Base-by-base conservation (phyloP, 2,113 vertebrate genomes). In the Xenopus laevis region DNA sequence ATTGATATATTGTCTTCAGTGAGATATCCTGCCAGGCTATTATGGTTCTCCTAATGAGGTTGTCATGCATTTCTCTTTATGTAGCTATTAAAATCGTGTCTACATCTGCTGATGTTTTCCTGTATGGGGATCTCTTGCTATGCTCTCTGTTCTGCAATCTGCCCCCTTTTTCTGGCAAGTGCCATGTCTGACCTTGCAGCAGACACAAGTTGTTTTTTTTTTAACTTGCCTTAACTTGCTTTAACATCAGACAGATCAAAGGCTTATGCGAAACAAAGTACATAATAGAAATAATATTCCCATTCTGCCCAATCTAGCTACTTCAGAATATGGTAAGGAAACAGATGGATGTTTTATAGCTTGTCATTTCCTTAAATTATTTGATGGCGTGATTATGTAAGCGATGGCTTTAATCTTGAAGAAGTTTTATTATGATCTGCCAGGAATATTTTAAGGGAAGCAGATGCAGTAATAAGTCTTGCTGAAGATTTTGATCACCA, bases 31-130 rank as follows among this genome's bases (percentile, higher is more conserved):
- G 73, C 84, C 82, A 80, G 83, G 79, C 86, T 85, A 84, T 88
- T 88, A 84, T 82, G 78, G 78, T 84, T 82, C 66, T 80, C 78
- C 83, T 91, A 91, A 89, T 90, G 87, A 90, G 87, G 87, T 78
- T 87, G 87, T 90, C 88, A 87, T 90, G 88, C 85, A 81, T 86
- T 85, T 87, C 82, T 89, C 84, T 90, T 89, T 89, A 83, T 79
- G 84, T 82, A 79, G 83, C 86, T 83, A 90, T 90, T 88, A 90
- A 90, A 91, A 86, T 78, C 84, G 83, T 86, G 79, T 87, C 86
- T 87, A 83, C 89, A 91, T 91, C 89, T 92, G 90, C 89, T 84
- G 78, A 86, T 47, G 82, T 83, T 87, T 85, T 81, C 79, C 77
- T 13, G 10, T 64, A 78, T 65, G 78, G 60, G 60, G 75, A 60